phyloP scores from a whole-genome alignment of 2,113 vertebrate genomes.

The Lophotis ruficrista region DNA sequence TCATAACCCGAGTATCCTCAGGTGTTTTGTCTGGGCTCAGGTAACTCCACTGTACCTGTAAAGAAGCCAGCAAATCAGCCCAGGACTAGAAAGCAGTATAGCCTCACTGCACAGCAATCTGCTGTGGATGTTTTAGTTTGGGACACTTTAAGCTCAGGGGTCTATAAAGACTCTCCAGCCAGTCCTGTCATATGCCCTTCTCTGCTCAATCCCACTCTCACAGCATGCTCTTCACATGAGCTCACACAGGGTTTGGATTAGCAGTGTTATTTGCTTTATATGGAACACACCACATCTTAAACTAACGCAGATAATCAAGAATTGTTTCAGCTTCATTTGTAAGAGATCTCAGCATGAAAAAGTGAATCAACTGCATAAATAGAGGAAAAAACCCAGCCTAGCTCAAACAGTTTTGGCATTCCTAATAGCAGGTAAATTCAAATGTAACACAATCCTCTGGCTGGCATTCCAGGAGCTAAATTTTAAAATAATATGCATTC shows the following conservation, averaged over 20 bases:
- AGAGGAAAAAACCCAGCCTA: neutral
- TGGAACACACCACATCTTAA: neutral
- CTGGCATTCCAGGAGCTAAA: neutral
- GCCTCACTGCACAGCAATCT: neutral
- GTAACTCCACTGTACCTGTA: accelerated
- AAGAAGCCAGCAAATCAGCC: neutral
- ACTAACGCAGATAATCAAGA: neutral
- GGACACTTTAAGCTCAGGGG: neutral
- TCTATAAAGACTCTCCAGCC: neutral
- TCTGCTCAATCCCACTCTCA: neutral
- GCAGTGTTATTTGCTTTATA: neutral
- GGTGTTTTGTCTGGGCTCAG: neutral
- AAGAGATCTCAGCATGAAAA: neutral
- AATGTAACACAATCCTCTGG: neutral
- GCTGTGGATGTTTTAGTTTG: neutral
- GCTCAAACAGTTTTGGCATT: neutral
- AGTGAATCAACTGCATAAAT: neutral
- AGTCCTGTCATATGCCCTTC: neutral
- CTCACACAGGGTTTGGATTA: neutral
- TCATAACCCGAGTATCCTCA: neutral
- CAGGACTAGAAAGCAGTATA: neutral
- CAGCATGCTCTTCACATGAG: accelerated
- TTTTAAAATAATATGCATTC: neutral
- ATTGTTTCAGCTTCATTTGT: neutral
- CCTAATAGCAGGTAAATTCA: neutral